phyloP scores from a whole-genome alignment of 2,888 invertebrate genomes.

The Selenia dentaria region DNA sequence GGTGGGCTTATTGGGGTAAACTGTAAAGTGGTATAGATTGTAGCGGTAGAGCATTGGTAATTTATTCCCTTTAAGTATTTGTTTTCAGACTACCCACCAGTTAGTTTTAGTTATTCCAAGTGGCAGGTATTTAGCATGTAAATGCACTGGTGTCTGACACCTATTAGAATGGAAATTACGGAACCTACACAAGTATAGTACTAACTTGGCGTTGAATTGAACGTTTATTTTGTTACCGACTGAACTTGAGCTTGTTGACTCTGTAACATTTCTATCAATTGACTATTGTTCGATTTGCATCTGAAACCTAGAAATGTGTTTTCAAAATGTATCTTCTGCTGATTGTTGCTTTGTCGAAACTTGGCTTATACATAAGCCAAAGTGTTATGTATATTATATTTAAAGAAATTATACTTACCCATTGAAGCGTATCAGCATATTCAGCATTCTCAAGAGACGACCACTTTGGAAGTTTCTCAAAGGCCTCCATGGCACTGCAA shows the following conservation, averaged over 20 bases:
- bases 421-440: too few relatives aligned
- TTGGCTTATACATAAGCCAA: too few relatives aligned
- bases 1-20: conserved; percentile 28
- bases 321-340: too few relatives aligned
- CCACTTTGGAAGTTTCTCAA: too few relatives aligned
- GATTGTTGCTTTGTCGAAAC: too few relatives aligned
- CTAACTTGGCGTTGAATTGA: neutral
- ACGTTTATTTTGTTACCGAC: conserved; percentile 1
- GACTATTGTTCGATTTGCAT: neutral
- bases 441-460: too few relatives aligned
- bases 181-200: neutral
- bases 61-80: too few relatives aligned
- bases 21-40: neutral
- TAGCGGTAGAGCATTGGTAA: conserved; percentile 8
- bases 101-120: conserved; percentile 1
- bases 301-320: too few relatives aligned
- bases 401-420: too few relatives aligned
- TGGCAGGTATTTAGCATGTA: conserved; percentile 8
- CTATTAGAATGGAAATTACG: conserved; percentile 1
- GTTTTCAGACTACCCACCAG: neutral
- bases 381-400: too few relatives aligned
- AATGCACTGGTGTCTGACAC: conserved; percentile 3
- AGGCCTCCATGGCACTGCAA: neutral
- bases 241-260: neutral
- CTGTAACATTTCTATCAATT: neutral